phyloP scores from a whole-genome alignment of 2,888 invertebrate genomes.

The Lydus trimaculatus region DNA sequence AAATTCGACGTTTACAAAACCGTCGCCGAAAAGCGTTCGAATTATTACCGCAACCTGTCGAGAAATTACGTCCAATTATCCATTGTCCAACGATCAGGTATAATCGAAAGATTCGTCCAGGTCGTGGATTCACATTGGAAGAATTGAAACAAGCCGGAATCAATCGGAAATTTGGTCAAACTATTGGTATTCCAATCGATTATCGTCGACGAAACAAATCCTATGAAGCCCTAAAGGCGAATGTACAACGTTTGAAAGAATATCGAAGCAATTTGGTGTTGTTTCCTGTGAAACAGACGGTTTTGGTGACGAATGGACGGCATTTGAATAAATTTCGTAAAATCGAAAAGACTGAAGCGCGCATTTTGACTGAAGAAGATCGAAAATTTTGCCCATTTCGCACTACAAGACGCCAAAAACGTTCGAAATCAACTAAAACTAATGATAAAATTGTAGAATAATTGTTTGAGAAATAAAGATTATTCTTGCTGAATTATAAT shows the following conservation, averaged over 20 bases:
- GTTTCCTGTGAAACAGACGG: conserved; percentile 82
- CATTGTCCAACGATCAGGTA: conserved; percentile 92
- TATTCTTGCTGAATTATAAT: conserved; percentile 12
- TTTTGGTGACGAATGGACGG: conserved; percentile 54
- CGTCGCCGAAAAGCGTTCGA: conserved; percentile 86
- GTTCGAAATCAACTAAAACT: conserved; percentile 21
- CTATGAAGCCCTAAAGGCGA: conserved; percentile 85
- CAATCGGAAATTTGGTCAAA: conserved; percentile 80
- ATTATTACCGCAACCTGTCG: conserved; percentile 87
- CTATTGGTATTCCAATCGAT: conserved; percentile 94
- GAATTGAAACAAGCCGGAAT: conserved; percentile 92
- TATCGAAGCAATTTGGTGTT: conserved; percentile 90
- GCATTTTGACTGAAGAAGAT: conserved; percentile 81
- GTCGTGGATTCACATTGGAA: conserved; percentile 91
- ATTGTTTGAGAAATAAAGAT: neutral
- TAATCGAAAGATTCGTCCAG: conserved; percentile 88
- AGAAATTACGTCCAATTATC: conserved; percentile 85
- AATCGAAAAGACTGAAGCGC: conserved; percentile 74
- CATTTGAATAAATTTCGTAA: conserved; percentile 77
- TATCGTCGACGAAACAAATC: conserved; percentile 91
- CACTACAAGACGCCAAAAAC: conserved; percentile 66
- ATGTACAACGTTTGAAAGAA: conserved; percentile 92
- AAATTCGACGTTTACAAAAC: conserved; percentile 80
- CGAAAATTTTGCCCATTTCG: conserved; percentile 88
- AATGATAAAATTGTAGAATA: neutral